Evolutionary conservation across 2,888 invertebrate genomes (phyloP), one percentile per base, ranked within the genome.

Genomic region (Nomada ruficornis): DNA sequence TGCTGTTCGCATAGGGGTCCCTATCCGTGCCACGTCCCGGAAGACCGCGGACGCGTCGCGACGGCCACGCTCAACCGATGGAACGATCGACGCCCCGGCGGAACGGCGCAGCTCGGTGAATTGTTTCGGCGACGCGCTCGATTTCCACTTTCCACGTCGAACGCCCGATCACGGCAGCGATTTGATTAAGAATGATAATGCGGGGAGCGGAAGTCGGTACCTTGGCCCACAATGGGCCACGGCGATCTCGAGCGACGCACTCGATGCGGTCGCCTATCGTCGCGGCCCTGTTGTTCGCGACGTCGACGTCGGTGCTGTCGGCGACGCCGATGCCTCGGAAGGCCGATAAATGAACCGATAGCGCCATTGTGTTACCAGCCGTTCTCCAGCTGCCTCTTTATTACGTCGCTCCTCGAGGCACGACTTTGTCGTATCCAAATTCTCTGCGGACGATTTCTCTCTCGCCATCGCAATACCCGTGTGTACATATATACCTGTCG

Each of bases 311-410:
- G 88, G 79, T 77, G 85, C 74, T 69, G 81, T 78, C 70, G 63
- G 73, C 71, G 84, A 80, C 88, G 87, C 74, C 84, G 85, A 80
- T 86, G 85, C 79, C 84, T 84, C 91, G 91, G 93, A 91, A 90
- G 90, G 81, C 90, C 90, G 93, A 93, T 93, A 93, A 93, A 93
- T 93, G 93, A 93, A 92, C 88, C 91, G 93, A 93, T 93, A 93
- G 89, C 87, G 90, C 87, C 89, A 91, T 93, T 93, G 92, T 86
- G 68, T 92, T 88, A 80, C 83, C 69, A 23, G 85, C 87, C 92
- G 90, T 90, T 90, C 52, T 50, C 90, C 89, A 29, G 10, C 50
- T 18, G 91, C 90, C 92, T 60, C 70, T 92, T 91, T 47, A 11
- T 47, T 90, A 88, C 90, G 88, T 89, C 89, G 88, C 82, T 88